Evolutionary conservation across 2,113 vertebrate species (phyloP), one percentile per base, ranked within the genome.

Genomic region (Etia nguti): DNA sequence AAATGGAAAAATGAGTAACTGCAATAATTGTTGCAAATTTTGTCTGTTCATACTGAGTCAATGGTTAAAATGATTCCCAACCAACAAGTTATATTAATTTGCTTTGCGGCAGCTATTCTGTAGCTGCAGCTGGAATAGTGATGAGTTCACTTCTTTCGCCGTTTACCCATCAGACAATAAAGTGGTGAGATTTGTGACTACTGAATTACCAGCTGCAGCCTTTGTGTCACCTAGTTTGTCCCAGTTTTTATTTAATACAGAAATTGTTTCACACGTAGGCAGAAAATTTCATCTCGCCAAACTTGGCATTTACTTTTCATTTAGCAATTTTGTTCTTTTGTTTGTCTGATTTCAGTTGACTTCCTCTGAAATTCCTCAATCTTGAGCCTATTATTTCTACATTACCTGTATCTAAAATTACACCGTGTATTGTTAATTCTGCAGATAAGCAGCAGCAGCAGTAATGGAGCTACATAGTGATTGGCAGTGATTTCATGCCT

Each of bases 121-220:
- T 73, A 73, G 68, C 68, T 3, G 83, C 50, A 81, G 90, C 85
- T 92, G 88, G 41, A 73, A 89, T 88, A 87, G 38, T 94, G 92
- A 94, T 94, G 92, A 94, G 6, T 80, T 89, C 6, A 86, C 24
- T 4, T 13, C 86, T 86, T 92, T 94, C 18, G 95, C 94, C 95
- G 95, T 96, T 96, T 96, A 96, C 95, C 95, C 94, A 57, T 95
- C 95, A 95, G 94, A 95, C 89, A 81, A 73, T 8, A 70, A 4
- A 41, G 9, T 96, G 95, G 65, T 95, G 95, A 95, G 8, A 75
- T 5, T 68, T 92, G 89, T 92, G 81, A 89, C 29, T 13, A 81
- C 94, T 95, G 95, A 95, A 90, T 92, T 82, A 81, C 86, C 89
- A 91, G 91, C 82, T 81, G 82, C 54, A 59, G 7, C 1, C 20